Evolutionary conservation across 2,888 invertebrate species (phyloP).

Genomic region (Campoplex nolae): DNA sequence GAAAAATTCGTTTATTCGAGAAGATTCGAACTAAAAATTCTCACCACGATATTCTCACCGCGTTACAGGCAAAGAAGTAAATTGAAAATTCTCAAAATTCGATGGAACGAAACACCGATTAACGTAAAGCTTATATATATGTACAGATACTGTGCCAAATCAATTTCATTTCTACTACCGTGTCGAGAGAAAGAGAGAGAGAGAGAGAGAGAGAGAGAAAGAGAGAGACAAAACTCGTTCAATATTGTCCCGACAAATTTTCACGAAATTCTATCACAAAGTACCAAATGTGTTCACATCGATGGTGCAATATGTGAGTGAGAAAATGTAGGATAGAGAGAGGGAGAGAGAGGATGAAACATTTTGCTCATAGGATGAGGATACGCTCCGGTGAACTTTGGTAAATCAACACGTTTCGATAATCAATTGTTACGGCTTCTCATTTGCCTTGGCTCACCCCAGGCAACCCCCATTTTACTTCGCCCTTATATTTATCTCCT

Average conservation of each 20-base stretch:
- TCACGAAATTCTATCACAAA: not conserved
- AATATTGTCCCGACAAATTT: not conserved
- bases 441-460: constrained; percentile 34
- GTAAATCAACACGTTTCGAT: constrained; percentile 51
- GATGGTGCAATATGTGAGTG: not conserved
- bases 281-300: not conserved
- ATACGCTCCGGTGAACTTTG: constrained; percentile 23
- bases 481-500: not conserved
- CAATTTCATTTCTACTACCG: not conserved
- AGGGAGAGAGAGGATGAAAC: constrained; percentile 1
- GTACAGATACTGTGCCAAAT: not conserved
- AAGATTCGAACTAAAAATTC: no score
- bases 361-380: not conserved
- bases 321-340: not conserved
- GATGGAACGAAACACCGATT: not conserved
- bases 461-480: constrained; percentile 6
- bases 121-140: not conserved
- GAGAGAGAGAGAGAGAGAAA: not conserved
- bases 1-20: no score
- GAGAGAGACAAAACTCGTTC: not conserved
- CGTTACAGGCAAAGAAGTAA: not conserved
- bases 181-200: not conserved
- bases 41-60: not conserved
- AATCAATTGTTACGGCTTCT: constrained; percentile 47
- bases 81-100: not conserved